phyloP scores from a whole-genome alignment of 2,113 vertebrate genomes.

The Peromyscus californicus region DNA sequence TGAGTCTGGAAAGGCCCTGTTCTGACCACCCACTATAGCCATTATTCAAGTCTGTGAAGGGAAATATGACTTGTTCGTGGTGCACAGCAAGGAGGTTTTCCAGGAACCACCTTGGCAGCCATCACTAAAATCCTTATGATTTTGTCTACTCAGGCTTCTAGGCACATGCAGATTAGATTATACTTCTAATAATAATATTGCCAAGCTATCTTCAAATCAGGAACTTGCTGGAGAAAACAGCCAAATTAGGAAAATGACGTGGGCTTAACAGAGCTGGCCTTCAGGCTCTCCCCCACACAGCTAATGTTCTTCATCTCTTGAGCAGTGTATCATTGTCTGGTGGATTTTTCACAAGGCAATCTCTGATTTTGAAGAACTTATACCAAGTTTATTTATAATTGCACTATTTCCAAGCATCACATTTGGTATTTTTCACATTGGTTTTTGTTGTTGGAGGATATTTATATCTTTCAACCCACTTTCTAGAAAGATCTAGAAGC shows the following conservation, averaged over 20 bases:
- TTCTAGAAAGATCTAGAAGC: slow-evolving; percentile 30
- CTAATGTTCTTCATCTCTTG: slow-evolving; percentile 37
- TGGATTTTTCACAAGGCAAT: slow-evolving; percentile 68
- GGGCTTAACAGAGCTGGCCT: slow-evolving; percentile 49
- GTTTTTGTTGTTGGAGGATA: slow-evolving; percentile 42
- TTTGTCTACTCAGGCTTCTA: not conserved
- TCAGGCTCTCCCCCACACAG: not conserved
- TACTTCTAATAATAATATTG: slow-evolving; percentile 78
- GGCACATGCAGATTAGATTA: slow-evolving; percentile 67
- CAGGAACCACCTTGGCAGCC: slow-evolving; percentile 18
- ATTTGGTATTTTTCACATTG: slow-evolving; percentile 49
- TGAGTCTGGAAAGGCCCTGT: not conserved
- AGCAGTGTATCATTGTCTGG: not conserved
- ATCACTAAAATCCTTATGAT: not conserved
- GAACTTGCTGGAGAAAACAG: slow-evolving; percentile 63
- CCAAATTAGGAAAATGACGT: slow-evolving; percentile 75
- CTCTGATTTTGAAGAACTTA: slow-evolving; percentile 56
- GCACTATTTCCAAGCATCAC: slow-evolving; percentile 55
- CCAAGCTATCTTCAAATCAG: slow-evolving; percentile 73
- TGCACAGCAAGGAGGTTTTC: not conserved
- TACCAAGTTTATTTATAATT: slow-evolving; percentile 65
- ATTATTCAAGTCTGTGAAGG: not conserved
- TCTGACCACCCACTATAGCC: not conserved
- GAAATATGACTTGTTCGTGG: not conserved
- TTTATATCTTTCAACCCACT: not conserved